Base-by-base conservation (phyloP, 2,797 vertebrate genomes). In the Centropyge bicolor region DNA sequence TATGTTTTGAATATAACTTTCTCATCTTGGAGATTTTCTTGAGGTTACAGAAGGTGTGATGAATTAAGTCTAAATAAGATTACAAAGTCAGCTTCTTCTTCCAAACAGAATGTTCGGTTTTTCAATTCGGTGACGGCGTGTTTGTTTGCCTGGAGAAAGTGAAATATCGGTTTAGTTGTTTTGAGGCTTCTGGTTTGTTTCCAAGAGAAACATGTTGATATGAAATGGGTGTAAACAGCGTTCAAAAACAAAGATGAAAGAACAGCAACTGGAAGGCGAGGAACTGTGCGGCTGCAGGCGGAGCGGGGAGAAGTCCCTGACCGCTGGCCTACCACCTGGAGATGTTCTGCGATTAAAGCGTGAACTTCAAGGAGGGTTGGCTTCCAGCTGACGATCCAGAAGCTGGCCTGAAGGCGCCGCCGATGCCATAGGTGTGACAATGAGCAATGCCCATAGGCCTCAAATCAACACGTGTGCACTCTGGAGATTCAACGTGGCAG, bases 221-320 rank as follows among this genome's bases (percentile, higher is more conserved):
- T 65, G 54, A 77, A 80, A 82, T 68, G 16, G 66, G 55, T 51
- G 38, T 66, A 67, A 73, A 80, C 70, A 71, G 60, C 4, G 5
- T 76, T 74, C 45, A 86, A 76, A 82, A 80, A 74, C 75, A 84
- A 78, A 78, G 78, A 86, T 86, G 71, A 86, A 86, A 86, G 88
- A 63, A 45, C 27, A 13, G 16, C 43, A 59, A 55, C 31, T 73
- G 40, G 48, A 65, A 71, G 75, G 66, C 0, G 59, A 78, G 54
- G 71, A 48, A 65, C 59, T 54, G 69, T 77, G 72, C 62, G 31
- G 72, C 72, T 71, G 76, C 70, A 63, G 86, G 72, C 20, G 4
- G 69, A 76, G 72, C 40, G 12, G 55, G 11, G 57, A 66, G 31
- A 35, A 62, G 65, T 81, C 75, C 70, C 69, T 60, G 71, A 78